Evolutionary conservation across 1,140 invertebrate species (phyloP), one percentile per base, ranked within the genome.

Genomic region (Drosophila navojoa): DNA sequence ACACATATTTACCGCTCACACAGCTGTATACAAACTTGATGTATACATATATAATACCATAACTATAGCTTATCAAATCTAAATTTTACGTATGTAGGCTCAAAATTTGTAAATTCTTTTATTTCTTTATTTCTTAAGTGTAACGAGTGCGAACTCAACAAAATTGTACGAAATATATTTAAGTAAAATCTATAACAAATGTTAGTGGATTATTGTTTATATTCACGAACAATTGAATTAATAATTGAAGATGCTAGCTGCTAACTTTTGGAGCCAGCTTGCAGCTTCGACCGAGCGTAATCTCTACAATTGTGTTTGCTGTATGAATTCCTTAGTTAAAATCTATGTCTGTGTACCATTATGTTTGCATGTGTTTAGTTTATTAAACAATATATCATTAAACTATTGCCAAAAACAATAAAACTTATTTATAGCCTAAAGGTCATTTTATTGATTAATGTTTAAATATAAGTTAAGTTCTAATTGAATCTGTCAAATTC

Each of bases 81-180:
- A 85, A 84, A 84, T 84, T 78, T 9, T 79, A 77, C 77, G 74
- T 76, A 85, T 77, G 59, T 85, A 82, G 75, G 76, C 54, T 79
- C 79, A 79, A 82, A 77, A 71, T 76, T 63, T 86, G 84, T 87
- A 87, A 82, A 87, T 77, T 72, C 59, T 16, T 53, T 52, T 44
- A 29, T 19, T n/a, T n/a, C n/a, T n/a, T n/a, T 76, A 69, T 69
- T 57, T 63, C 73, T 15, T 64, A 85, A 75, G 71, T 73, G 81
- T 68, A 74, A 60, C 29, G 45, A 64, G 54, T 53, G 53, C 27
- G 13, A 57, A 38, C 50, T 52, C 59, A 10, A 45, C 25, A 38
- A 74, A 74, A 69, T 74, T 69, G 50, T 74, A 74, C 53, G 66
- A 71, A 68, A 71, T 66, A 74, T 70, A 70, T 68, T 52, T 32